These are phyloP conservation scores for Bombyx mandarina DNA, from an alignment of 1,140 invertebrate species.

Conservation along the genomic window DNA sequence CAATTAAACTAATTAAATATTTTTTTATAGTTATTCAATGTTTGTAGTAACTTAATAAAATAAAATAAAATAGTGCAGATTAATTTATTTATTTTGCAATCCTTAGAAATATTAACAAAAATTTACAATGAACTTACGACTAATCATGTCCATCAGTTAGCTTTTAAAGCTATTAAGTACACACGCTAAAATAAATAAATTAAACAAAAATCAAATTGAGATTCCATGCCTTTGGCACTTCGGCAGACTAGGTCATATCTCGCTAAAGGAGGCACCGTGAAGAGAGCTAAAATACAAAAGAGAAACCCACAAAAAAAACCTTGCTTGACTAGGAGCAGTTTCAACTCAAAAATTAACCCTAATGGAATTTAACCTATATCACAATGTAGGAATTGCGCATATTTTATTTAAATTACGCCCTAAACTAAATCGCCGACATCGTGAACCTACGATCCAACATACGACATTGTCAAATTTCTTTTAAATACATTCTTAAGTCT, in stretches of 20 bases:
- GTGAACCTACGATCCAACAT: no score
- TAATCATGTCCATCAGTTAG: slow-evolving; percentile 4
- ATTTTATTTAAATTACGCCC: slow-evolving; percentile 9
- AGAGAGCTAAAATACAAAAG: slow-evolving; percentile 10
- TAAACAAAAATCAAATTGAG: slow-evolving; percentile 1
- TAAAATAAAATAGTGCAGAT: slow-evolving; percentile 1
- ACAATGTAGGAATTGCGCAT: slow-evolving; percentile 65
- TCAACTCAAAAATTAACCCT: slow-evolving; percentile 17
- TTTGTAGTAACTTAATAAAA: neutral
- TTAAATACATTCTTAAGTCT: no score
- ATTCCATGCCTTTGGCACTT: slow-evolving; percentile 5
- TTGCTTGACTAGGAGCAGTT: slow-evolving; percentile 50
- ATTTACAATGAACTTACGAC: neutral
- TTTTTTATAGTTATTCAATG: no score
- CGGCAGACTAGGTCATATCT: neutral
- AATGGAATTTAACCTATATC: slow-evolving; percentile 50
- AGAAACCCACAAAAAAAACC: slow-evolving; percentile 4
- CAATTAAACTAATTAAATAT: no score
- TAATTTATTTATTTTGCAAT: neutral
- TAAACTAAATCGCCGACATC: no score
- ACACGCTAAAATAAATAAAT: neutral
- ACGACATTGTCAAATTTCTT: no score
- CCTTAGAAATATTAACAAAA: slow-evolving; percentile 7
- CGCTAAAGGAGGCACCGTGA: neutral
- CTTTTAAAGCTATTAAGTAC: slow-evolving; percentile 8